Conservation (phyloP, 1,140 invertebrate genomes). For the Brachionus calyciflorus region DNA sequence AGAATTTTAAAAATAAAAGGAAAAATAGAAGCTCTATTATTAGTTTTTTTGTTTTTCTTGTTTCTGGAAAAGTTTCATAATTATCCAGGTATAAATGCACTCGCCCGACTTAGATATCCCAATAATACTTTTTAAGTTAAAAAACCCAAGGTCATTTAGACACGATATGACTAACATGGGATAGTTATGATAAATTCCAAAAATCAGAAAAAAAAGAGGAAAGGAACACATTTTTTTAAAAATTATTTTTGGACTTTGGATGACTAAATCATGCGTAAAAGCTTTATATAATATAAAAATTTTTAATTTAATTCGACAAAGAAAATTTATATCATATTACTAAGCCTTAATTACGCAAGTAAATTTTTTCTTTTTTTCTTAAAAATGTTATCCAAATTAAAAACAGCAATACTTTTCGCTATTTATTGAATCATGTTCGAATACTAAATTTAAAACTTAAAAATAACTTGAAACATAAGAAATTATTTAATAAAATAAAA, state of each 20-base stretch:
- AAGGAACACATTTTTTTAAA: not conserved
- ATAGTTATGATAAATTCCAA: not conserved
- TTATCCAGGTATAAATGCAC: not conserved
- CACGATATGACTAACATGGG: not conserved
- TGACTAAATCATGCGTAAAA: constrained; percentile 15
- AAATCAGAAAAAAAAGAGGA: not conserved
- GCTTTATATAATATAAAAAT: not conserved
- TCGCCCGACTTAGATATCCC: not conserved
- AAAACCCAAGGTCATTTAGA: constrained; percentile 9
- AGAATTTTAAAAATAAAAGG: not conserved
- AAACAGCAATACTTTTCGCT: not conserved
- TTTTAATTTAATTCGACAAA: too few species aligned
- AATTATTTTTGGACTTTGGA: constrained; percentile 31
- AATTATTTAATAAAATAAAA: constrained; percentile 10
- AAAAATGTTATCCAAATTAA: not conserved
- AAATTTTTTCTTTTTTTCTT: not conserved
- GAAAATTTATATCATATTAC: not conserved
- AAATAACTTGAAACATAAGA: constrained; percentile 34
- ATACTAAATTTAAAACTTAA: not conserved
- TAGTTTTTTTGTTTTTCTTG: not conserved
- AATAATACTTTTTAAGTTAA: not conserved
- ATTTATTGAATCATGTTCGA: constrained; percentile 21
- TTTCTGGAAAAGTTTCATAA: not conserved
- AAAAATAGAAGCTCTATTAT: constrained; percentile 32
- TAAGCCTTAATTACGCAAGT: constrained; percentile 10